Base-by-base conservation (phyloP, 2,888 invertebrate species). In the Brachylomia viminalis region DNA sequence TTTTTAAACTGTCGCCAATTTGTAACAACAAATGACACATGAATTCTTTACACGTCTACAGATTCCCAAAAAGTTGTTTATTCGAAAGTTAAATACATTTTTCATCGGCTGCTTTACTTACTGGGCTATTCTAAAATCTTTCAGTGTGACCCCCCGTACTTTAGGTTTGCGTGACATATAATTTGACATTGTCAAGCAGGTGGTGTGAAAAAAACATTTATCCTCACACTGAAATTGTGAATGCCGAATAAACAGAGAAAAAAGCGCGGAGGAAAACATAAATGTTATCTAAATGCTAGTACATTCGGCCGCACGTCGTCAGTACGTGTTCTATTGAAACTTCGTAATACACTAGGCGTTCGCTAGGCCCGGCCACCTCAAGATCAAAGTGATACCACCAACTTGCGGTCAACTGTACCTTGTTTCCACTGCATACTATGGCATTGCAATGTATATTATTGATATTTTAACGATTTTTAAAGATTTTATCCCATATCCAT, bases 241-340 rank as follows among this genome's bases (percentile, higher is more conserved):
- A 56, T 47, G 4, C 17, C 5, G 11, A 59, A 33, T 11, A 45
- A 27, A 45, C 52, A 68, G 11, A 61, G 30, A 20, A 30, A 45
- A 47, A 47, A 77, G n/a, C 47, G 38, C 77, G 45, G 45, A 52
- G 17, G 10, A 49, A 65, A 30, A 33, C 3, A 45, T 20, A 27
- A 64, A 64, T 45, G 20, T 27, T 45, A 3, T 20, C 7, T 13
- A 47, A 65, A 30, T 47, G 13, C 20, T 65, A 7, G 27, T 65
- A 20, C 27, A 30, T 2, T 23, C 23, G 20, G 30, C 15, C 20
- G 10, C 42, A 47, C 4, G 20, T 30, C 4, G 20, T 30, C 30
- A 30, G 30, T 45, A 11, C 20, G 27, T 45, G 42, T 20, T 45
- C 47, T 47, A 65, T 30, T 47, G 20, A 65, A 23, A 23, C 0